These are phyloP conservation scores for Thryonomys swinderianus DNA, from an alignment of 2,113 vertebrate genomes.

Conservation along the genomic window DNA sequence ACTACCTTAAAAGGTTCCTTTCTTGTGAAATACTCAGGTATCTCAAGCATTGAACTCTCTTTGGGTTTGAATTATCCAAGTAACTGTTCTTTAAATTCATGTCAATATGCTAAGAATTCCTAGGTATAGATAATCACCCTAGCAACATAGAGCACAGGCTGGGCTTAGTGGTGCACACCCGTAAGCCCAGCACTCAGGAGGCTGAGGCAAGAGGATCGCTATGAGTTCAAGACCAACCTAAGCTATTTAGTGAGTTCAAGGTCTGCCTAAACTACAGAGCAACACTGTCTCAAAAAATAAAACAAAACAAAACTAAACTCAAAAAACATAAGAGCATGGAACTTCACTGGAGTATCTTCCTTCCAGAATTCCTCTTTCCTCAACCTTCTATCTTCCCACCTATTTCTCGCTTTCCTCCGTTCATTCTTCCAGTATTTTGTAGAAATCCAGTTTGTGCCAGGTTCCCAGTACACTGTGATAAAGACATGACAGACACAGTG, in stretches of 20 bases:
- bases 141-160: not conserved
- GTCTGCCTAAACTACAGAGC: not conserved
- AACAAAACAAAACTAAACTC: not conserved
- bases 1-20: not conserved
- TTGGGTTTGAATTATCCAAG: not conserved
- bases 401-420: too few relatives aligned
- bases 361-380: not conserved
- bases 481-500: not conserved
- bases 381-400: not conserved
- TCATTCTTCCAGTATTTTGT: not conserved
- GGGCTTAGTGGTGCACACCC: not conserved
- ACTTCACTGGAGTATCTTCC: not conserved
- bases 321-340: not conserved
- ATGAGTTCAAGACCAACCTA: not conserved
- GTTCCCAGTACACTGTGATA: not conserved
- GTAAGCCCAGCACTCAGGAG: not conserved
- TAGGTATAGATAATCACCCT: not conserved
- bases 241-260: not conserved
- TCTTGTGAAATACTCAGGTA: not conserved
- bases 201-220: not conserved
- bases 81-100: not conserved
- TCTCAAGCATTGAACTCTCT: not conserved
- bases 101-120: not conserved
- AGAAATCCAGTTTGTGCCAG: not conserved
- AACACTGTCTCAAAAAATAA: not conserved